These are phyloP conservation scores for Pelosia muscerda DNA, from an alignment of 2,888 invertebrate genomes.

Conservation along the genomic window DNA sequence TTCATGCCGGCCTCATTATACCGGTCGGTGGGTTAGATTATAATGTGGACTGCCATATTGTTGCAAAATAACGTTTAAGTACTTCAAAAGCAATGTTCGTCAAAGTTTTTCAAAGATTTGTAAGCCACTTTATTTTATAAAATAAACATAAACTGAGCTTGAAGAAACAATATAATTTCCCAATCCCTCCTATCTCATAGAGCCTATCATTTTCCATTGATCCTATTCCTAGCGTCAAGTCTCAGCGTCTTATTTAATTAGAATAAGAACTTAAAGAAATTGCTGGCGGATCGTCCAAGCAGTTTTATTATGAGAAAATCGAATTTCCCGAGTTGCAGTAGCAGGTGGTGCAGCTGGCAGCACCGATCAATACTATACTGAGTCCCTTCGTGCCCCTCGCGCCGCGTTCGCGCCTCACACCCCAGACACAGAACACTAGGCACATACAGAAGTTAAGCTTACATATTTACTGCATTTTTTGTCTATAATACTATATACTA, in stretches of 20 bases:
- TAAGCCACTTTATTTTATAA: background rate
- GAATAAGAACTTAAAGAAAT: background rate
- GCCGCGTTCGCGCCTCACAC: constrained; percentile 22
- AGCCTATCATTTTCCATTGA: background rate
- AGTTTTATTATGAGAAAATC: constrained; percentile 46
- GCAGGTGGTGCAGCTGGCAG: constrained; percentile 72
- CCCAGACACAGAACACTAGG: constrained; percentile 24
- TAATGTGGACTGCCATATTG: too few species aligned
- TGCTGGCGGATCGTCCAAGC: constrained; percentile 8
- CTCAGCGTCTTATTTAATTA: background rate
- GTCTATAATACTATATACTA: too few species aligned
- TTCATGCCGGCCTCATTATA: too few species aligned
- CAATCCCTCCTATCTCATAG: background rate
- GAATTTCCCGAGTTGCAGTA: constrained; percentile 67
- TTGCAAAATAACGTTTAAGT: background rate
- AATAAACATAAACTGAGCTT: background rate
- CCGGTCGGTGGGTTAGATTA: too few species aligned
- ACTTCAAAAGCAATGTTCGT: background rate
- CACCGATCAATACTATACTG: constrained; percentile 71
- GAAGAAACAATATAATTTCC: background rate
- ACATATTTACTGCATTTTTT: background rate
- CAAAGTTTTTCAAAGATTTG: background rate
- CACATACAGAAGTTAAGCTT: background rate
- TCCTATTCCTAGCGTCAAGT: background rate
- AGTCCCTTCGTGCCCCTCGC: constrained; percentile 45